Base-by-base conservation (phyloP, 1,140 invertebrate genomes). In the Trachymyrmex septentrionalis region DNA sequence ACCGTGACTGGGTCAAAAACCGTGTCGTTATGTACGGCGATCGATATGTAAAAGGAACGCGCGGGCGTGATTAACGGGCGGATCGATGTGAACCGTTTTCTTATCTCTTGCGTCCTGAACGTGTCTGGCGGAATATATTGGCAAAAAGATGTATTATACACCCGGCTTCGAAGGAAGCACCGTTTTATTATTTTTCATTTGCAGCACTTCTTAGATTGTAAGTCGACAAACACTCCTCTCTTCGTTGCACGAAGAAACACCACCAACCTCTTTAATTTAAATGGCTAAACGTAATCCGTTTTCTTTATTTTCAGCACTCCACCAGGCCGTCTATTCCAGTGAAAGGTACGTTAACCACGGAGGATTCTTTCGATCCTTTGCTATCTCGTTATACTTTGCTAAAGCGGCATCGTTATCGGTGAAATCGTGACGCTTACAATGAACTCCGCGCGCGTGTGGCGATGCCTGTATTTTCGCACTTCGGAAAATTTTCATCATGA, bases 261-360 rank as follows among this genome's bases (percentile, higher is more conserved):
- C 9, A 27, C 24, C 27, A 30, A 64, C 5, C 34, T 53, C 24
- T 48, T 48, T 50, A 19, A 55, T 55, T 66, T 24, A n/a, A 19
- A 61, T 30, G 30, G 24, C 10, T 57, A 44, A 55, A 67, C 30
- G 53, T 71, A 19, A 27, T 85, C n/a, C 80, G 64, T 77, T 86
- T 92, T 81, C 38, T 90, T 87, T 90, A 87, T 92, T 95, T 94
- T 76, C 92, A 95, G 95, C 93, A 95, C 87, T 94, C 94, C 38
- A 94, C 93, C 53, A 94, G 94, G 91, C 92, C 94, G 84, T 94
- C 94, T 73, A 95, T 95, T 85, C 95, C 94, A 78, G 95, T 95
- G 38, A 95, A 95, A 95, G 94, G 95, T 95, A 91, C 86, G 91
- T 87, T 27, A 53, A 30, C 14, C 34, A 75, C n/a, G 27, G 27